These are phyloP conservation scores for Apocrypta bakeri DNA, from an alignment of 1,140 invertebrate genomes.

Conservation along the genomic window DNA sequence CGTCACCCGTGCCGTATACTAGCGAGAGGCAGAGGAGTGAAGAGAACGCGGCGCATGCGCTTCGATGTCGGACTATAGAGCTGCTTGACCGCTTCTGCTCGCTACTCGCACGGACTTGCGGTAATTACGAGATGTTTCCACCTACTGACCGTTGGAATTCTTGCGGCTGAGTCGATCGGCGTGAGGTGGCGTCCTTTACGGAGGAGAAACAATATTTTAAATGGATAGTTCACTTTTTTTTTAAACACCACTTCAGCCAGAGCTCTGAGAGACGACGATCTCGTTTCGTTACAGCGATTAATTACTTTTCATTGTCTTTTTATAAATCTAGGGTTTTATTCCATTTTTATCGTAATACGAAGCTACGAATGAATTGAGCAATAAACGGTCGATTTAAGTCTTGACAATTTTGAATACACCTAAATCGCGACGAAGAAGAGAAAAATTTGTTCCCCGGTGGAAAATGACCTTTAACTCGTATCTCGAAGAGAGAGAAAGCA, in stretches of 20 bases:
- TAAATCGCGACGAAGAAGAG: too few species aligned
- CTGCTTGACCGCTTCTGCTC: conserved; percentile 20
- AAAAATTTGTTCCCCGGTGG: too few species aligned
- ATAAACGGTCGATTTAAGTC: too few species aligned
- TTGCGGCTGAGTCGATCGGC: background rate
- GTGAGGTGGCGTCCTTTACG: background rate
- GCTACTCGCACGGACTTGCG: background rate
- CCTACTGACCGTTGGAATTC: conserved; percentile 3
- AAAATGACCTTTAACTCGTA: background rate
- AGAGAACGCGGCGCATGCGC: conserved; percentile 57
- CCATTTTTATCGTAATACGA: too few species aligned
- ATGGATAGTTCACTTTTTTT: background rate
- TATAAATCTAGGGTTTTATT: too few species aligned
- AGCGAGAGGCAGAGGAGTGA: conserved; percentile 50
- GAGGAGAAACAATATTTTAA: background rate
- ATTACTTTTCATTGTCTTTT: too few species aligned
- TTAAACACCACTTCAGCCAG: too few species aligned
- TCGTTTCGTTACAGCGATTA: too few species aligned
- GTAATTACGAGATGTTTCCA: background rate
- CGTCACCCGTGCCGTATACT: too few species aligned
- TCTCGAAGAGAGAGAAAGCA: background rate
- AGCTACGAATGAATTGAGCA: too few species aligned
- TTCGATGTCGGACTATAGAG: background rate
- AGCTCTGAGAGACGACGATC: too few species aligned
- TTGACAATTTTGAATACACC: too few species aligned